Conservation (phyloP, 2,113 vertebrate species). For the Pomatostomus ruficeps region DNA sequence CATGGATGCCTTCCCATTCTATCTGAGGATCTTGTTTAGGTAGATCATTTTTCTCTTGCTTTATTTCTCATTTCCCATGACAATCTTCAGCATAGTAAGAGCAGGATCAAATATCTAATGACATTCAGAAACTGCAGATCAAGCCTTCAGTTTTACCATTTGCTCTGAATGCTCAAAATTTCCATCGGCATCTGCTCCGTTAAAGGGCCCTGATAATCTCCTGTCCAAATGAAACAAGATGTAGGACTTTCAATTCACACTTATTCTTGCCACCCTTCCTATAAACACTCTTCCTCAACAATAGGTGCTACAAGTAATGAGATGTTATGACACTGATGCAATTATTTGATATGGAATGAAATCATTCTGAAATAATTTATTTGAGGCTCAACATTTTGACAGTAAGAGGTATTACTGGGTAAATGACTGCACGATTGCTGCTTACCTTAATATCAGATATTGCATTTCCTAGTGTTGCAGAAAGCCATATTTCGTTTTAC, state of each 20-base stretch:
- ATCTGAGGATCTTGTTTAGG: neutral
- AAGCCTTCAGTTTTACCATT: neutral
- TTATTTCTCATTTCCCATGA: neutral
- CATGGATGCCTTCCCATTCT: neutral
- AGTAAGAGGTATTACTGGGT: neutral
- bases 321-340: neutral
- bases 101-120: neutral
- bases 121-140: neutral
- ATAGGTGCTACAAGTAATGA: neutral
- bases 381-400: neutral
- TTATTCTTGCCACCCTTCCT: neutral
- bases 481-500: neutral
- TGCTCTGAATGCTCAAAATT: neutral
- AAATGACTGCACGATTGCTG: neutral
- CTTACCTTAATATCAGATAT: neutral
- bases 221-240: neutral
- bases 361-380: neutral
- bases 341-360: neutral
- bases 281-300: neutral
- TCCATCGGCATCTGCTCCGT: neutral
- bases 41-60: neutral
- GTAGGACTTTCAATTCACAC: neutral
- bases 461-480: neutral
- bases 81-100: neutral
- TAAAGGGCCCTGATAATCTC: neutral